A percentile compares a stretch with the other conserved stretches of the same genome.
Conservation (phyloP, 2,888 invertebrate genomes). For the Dioctria rufipes region DNA sequence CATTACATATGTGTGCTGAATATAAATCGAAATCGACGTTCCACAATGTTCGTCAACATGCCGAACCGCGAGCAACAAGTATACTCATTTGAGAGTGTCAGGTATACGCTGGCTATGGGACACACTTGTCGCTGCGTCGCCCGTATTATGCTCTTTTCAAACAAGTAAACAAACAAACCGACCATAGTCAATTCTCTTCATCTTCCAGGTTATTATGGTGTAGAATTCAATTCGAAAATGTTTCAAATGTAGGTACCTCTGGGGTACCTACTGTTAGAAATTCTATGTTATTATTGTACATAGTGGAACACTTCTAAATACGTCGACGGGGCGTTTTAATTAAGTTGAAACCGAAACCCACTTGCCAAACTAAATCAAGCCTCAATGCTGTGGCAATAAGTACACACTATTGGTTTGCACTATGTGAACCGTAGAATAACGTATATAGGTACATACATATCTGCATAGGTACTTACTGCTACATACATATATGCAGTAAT, state of each 20-base stretch:
- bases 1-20: constrained; percentile 16
- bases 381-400: constrained; percentile 6
- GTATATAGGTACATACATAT: neutral
- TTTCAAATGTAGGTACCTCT: constrained; percentile 1
- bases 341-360: constrained; percentile 7
- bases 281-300: constrained; percentile 2
- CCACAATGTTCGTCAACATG: neutral
- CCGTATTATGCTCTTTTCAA: no score
- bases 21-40: constrained; percentile 1
- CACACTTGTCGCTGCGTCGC: neutral
- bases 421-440: constrained; percentile 7
- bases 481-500: no score
- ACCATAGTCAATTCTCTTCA: constrained; percentile 17
- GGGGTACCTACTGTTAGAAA: no score
- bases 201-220: constrained; percentile 1
- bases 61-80: constrained; percentile 39
- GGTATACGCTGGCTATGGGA: neutral
- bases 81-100: constrained; percentile 23
- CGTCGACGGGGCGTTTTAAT: constrained; percentile 4
- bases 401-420: neutral
- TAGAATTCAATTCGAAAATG: constrained; percentile 4
- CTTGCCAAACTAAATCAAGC: neutral
- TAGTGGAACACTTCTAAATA: neutral
- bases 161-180: neutral
- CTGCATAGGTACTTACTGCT: no score